phyloP scores from a whole-genome alignment of 2,113 vertebrate genomes.

The Indicator maculatus region DNA sequence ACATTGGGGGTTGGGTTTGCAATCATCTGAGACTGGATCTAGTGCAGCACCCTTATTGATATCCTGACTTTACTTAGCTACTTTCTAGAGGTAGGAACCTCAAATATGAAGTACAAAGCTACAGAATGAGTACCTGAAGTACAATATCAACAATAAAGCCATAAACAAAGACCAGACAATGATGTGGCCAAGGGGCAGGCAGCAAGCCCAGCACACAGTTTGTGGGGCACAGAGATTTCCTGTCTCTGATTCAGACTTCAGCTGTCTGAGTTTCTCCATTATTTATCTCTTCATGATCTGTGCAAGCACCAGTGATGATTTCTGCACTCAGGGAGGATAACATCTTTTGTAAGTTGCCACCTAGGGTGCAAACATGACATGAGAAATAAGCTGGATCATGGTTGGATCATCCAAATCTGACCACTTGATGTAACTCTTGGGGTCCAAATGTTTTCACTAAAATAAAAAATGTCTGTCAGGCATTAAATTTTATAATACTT shows the following conservation, averaged over 20 bases:
- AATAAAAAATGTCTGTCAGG: background rate
- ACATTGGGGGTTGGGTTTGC: accelerated
- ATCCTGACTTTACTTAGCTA: background rate
- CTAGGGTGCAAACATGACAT: background rate
- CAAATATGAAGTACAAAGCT: background rate
- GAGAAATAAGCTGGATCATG: background rate
- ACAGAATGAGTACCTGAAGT: background rate
- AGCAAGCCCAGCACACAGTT: background rate
- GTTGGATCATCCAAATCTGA: background rate
- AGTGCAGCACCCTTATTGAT: background rate
- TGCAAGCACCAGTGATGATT: background rate
- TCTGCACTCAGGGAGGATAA: background rate
- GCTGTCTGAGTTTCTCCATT: background rate
- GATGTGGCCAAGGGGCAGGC: background rate
- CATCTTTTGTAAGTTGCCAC: background rate
- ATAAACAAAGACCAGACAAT: background rate
- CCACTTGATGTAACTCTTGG: background rate
- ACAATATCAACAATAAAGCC: background rate
- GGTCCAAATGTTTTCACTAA: background rate
- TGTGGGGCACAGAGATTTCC: background rate
- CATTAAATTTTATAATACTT: background rate
- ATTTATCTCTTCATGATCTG: background rate
- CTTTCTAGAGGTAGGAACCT: background rate
- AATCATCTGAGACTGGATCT: background rate
- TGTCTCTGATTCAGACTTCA: background rate